phyloP scores from a whole-genome alignment of 92 coral and sea anemone species.

The Phenganax stokvisi region DNA sequence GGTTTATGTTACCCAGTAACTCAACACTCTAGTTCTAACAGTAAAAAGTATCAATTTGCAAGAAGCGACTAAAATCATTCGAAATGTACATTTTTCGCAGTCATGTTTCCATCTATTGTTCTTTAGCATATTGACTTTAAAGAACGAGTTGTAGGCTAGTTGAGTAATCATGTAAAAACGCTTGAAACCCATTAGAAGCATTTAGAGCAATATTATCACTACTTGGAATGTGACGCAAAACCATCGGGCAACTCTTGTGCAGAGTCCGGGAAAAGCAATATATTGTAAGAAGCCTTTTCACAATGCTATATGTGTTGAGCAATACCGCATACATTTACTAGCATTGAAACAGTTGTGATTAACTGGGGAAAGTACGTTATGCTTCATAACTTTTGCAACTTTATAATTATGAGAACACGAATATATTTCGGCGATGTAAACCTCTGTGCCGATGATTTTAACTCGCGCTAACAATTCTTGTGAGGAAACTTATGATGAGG shows the following conservation, averaged over 20 bases:
- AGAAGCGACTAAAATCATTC: neutral
- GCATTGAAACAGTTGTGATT: neutral
- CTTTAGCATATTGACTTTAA: neutral
- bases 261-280: neutral
- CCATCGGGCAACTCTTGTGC: neutral
- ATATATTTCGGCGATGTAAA: neutral
- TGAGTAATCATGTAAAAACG: conserved; percentile 7
- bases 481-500: too few species aligned
- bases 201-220: conserved; percentile 11
- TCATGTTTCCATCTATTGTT: neutral
- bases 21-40: neutral
- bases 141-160: neutral
- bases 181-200: conserved; percentile 6
- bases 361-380: conserved; percentile 10
- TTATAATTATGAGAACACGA: neutral
- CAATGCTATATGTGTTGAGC: neutral
- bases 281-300: neutral
- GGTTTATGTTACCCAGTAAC: conserved; percentile 19
- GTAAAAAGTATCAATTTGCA: neutral
- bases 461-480: too few species aligned
- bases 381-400: neutral
- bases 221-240: conserved; percentile 22
- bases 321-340: conserved; percentile 7
- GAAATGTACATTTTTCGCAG: neutral
- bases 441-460: neutral